Conservation (phyloP, 2,888 invertebrate species). For the Sphinx pinastri region DNA sequence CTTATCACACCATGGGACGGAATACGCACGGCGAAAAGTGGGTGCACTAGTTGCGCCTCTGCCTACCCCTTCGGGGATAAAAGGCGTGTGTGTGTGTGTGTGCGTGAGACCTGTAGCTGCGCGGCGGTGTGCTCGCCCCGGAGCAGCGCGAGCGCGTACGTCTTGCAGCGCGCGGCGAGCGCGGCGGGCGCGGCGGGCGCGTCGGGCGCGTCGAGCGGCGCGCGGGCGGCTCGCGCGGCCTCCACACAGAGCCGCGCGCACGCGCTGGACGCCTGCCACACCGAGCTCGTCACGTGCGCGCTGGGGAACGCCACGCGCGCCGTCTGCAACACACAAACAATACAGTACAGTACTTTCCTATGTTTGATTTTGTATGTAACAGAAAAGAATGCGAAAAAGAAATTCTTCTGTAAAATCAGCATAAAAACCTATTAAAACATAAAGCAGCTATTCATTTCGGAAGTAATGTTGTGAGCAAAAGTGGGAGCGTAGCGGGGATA, state of each 20-base stretch:
- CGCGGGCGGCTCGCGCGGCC: conserved; percentile 36
- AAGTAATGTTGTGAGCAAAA: too few species aligned
- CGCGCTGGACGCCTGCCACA: conserved; percentile 74
- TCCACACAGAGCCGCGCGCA: conserved; percentile 50
- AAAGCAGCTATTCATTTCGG: too few species aligned
- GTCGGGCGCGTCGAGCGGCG: conserved; percentile 36
- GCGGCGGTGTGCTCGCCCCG: conserved; percentile 66
- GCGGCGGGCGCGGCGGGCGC: conserved; percentile 53
- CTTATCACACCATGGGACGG: too few species aligned
- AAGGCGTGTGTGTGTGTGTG: too few species aligned
- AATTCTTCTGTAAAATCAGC: too few species aligned
- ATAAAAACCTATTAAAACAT: too few species aligned
- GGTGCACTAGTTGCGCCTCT: too few species aligned
- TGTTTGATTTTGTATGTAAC: too few species aligned
- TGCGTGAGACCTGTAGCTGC: conserved; percentile 60
- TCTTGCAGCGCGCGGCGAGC: conserved; percentile 66
- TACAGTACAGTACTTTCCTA: neutral
- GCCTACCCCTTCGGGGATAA: too few species aligned
- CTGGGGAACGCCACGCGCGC: conserved; percentile 69
- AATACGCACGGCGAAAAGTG: too few species aligned
- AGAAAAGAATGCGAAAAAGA: too few species aligned
- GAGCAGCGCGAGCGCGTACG: conserved; percentile 71
- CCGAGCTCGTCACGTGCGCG: conserved; percentile 75
- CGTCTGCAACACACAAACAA: conserved; percentile 47
- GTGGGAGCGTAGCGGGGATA: too few species aligned